Percentiles rank a stretch among this genome's conserved stretches.
Conservation (phyloP, 2,113 vertebrate species). For the Rana temporaria region DNA sequence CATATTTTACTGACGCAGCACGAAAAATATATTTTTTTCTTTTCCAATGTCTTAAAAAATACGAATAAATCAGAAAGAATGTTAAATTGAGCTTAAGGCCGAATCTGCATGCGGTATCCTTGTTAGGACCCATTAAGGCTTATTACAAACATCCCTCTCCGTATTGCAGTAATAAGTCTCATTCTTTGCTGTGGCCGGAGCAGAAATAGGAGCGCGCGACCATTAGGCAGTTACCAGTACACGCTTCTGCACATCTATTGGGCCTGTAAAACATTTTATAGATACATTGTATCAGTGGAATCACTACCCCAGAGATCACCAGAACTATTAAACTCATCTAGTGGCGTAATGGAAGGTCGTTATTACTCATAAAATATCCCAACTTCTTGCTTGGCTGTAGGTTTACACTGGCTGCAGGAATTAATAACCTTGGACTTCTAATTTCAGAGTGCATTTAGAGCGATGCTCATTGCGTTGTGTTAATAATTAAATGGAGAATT, state of each 20-base stretch:
- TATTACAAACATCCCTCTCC: conserved; percentile 31
- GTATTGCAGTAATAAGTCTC: conserved; percentile 39
- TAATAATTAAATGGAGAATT: conserved; percentile 48
- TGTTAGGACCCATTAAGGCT: conserved; percentile 14
- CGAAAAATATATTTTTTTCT: too few relatives aligned
- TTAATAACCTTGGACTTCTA: conserved; percentile 47
- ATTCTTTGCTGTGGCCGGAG: conserved; percentile 12
- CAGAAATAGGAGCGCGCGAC: conserved; percentile 14
- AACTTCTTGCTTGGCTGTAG: conserved; percentile 44
- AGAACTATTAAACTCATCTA: conserved; percentile 50
- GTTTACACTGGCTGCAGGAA: conserved; percentile 54
- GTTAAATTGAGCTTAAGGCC: not conserved
- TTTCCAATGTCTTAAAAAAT: not conserved
- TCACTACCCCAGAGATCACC: conserved; percentile 55
- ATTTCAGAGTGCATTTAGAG: conserved; percentile 43
- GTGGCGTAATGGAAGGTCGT: conserved; percentile 45
- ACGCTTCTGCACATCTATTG: conserved; percentile 38
- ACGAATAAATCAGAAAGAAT: not conserved
- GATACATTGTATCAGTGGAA: conserved; percentile 45
- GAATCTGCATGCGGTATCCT: conserved; percentile 25
- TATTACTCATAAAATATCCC: conserved; percentile 52
- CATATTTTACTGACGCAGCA: too few relatives aligned
- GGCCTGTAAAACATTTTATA: conserved; percentile 46
- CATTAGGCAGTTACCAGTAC: conserved; percentile 46
- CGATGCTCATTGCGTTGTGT: conserved; percentile 40